A percentile compares a stretch with the other conserved stretches of the same genome.
phyloP scores from a whole-genome alignment of 2,113 vertebrate species.

The Odocoileus hemionus region DNA sequence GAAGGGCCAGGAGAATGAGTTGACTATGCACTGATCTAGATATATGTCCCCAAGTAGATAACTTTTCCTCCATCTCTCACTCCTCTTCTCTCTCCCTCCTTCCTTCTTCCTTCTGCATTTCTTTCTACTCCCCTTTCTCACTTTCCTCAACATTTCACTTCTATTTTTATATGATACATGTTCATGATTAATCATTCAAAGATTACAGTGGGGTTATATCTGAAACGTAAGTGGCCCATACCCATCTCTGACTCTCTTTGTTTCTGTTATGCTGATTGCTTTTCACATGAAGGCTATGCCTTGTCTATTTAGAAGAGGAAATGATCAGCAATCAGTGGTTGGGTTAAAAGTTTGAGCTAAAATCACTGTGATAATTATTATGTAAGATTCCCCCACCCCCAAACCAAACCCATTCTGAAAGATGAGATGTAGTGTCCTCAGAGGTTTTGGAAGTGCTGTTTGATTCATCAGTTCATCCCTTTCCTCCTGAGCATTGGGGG shows the following conservation, averaged over 20 bases:
- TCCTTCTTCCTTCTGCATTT: background rate
- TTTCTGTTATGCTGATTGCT: background rate
- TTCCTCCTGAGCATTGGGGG: background rate
- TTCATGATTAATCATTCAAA: background rate
- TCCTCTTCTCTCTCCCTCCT: background rate
- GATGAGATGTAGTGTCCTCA: background rate
- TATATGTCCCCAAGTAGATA: accelerated
- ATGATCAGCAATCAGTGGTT: background rate
- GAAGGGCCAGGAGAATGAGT: background rate
- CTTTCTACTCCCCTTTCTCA: background rate
- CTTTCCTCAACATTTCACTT: background rate
- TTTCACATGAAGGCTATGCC: background rate
- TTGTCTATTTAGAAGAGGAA: background rate
- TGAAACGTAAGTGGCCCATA: background rate
- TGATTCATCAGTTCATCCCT: background rate
- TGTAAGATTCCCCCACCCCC: background rate
- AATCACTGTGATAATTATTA: background rate
- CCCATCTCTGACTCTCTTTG: background rate
- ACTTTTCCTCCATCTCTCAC: background rate
- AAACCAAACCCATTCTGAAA: background rate
- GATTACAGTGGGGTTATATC: background rate
- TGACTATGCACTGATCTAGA: accelerated
- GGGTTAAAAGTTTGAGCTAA: background rate
- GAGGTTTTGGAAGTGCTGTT: background rate
- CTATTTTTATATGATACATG: background rate